phyloP scores from a whole-genome alignment of 1,140 invertebrate species.

The Bombyx mori region DNA sequence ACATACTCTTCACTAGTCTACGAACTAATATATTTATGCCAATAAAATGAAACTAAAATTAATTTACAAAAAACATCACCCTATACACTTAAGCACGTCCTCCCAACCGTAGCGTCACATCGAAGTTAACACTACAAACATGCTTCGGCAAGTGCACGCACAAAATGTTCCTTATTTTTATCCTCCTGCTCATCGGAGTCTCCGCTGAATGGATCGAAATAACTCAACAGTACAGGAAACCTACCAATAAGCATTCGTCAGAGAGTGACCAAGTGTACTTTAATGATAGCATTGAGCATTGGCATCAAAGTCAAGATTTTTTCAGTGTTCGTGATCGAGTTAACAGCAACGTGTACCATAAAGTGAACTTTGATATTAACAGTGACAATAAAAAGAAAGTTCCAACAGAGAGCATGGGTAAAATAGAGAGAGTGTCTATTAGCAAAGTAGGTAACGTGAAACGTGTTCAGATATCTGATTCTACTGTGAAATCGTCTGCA shows the following conservation, averaged over 20 bases:
- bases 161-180: constrained; percentile 27
- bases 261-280: constrained; percentile 27
- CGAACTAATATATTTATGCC: too few relatives aligned
- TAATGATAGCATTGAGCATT: too few relatives aligned
- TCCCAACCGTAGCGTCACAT: too few relatives aligned
- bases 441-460: constrained; percentile 25
- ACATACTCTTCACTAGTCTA: too few relatives aligned
- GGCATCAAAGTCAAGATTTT: too few relatives aligned
- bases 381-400: constrained; percentile 5
- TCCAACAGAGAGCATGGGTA: constrained; percentile 22
- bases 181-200: constrained; percentile 20
- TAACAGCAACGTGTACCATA: too few relatives aligned
- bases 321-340: too few relatives aligned
- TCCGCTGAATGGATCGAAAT: constrained; percentile 54
- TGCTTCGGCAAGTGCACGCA: background rate
- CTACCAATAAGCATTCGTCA: constrained; percentile 15
- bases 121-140: too few relatives aligned
- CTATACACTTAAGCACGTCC: too few relatives aligned
- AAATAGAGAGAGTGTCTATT: constrained; percentile 10
- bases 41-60: too few relatives aligned
- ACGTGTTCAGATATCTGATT: constrained; percentile 23
- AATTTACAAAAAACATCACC: too few relatives aligned
- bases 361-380: background rate
- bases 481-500: constrained; percentile 22
- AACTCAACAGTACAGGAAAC: constrained; percentile 41